phyloP scores from a whole-genome alignment of 2,888 invertebrate genomes.

The Hypsopygia costalis region DNA sequence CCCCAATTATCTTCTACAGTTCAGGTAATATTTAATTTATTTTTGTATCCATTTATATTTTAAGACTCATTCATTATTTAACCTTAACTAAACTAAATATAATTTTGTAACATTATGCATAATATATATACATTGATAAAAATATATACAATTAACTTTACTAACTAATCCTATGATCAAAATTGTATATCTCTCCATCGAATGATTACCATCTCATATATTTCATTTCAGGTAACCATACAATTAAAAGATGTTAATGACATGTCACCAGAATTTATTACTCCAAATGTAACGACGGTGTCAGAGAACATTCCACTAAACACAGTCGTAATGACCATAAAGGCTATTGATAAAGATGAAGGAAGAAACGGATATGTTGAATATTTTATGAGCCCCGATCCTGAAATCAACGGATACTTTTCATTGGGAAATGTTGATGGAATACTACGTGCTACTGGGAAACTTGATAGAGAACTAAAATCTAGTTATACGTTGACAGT shows the following conservation, averaged over 20 bases:
- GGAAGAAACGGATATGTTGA: slow-evolving; percentile 95
- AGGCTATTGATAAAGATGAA: slow-evolving; percentile 94
- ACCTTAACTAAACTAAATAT: no score
- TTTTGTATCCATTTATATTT: background rate
- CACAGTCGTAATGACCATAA: slow-evolving; percentile 93
- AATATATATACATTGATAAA: no score
- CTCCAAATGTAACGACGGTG: slow-evolving; percentile 88
- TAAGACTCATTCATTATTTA: no score
- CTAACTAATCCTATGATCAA: no score
- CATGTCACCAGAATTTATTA: slow-evolving; percentile 92
- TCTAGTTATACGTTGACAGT: slow-evolving; percentile 88
- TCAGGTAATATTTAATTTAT: slow-evolving; percentile 79
- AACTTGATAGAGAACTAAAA: slow-evolving; percentile 90
- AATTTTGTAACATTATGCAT: no score
- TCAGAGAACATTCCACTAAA: slow-evolving; percentile 92
- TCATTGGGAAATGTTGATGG: slow-evolving; percentile 94
- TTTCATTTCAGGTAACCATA: slow-evolving; percentile 91
- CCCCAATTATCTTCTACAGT: slow-evolving; percentile 91
- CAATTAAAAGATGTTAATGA: slow-evolving; percentile 95
- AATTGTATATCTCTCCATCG: no score
- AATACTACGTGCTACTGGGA: slow-evolving; percentile 90
- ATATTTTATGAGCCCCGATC: slow-evolving; percentile 87
- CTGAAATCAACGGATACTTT: slow-evolving; percentile 84
- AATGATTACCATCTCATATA: no score
- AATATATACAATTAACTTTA: no score